Evolutionary conservation across 2,888 invertebrate genomes (phyloP).

Genomic region (Pollenia labialis): DNA sequence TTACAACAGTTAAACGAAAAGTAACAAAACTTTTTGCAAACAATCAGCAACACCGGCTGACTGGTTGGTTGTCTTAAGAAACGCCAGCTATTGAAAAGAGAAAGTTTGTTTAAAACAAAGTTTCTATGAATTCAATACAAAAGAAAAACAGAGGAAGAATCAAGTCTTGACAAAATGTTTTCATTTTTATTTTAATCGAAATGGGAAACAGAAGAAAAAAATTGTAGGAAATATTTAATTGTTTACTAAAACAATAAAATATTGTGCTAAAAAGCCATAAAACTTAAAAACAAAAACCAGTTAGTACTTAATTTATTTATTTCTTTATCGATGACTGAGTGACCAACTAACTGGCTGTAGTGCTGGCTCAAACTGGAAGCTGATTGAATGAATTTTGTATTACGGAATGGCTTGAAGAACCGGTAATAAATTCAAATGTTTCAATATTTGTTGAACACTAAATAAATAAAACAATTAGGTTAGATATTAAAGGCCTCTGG

Average conservation of each 20-base stretch:
- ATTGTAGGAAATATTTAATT: slow-evolving; percentile 38
- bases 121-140: slow-evolving; percentile 46
- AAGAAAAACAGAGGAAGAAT: slow-evolving; percentile 8
- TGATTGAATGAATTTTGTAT: slow-evolving; percentile 20
- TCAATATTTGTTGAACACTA: neutral
- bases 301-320: slow-evolving; percentile 21
- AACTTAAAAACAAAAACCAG: slow-evolving; percentile 30
- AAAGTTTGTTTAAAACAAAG: slow-evolving; percentile 47
- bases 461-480: slow-evolving; percentile 6
- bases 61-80: slow-evolving; percentile 4
- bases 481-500: neutral
- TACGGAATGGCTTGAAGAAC: slow-evolving; percentile 19
- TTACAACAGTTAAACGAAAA: slow-evolving; percentile 2
- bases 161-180: slow-evolving; percentile 56
- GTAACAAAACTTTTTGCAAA: slow-evolving; percentile 19
- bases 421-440: slow-evolving; percentile 16
- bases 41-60: slow-evolving; percentile 17
- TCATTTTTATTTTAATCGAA: neutral
- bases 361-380: neutral
- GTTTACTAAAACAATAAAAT: slow-evolving; percentile 47
- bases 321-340: slow-evolving; percentile 5
- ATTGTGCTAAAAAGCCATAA: slow-evolving; percentile 9
- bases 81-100: slow-evolving; percentile 65
- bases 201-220: slow-evolving; percentile 29
- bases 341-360: slow-evolving; percentile 37